Conservation (phyloP, 2,888 invertebrate genomes). For the Rhagium mordax region DNA sequence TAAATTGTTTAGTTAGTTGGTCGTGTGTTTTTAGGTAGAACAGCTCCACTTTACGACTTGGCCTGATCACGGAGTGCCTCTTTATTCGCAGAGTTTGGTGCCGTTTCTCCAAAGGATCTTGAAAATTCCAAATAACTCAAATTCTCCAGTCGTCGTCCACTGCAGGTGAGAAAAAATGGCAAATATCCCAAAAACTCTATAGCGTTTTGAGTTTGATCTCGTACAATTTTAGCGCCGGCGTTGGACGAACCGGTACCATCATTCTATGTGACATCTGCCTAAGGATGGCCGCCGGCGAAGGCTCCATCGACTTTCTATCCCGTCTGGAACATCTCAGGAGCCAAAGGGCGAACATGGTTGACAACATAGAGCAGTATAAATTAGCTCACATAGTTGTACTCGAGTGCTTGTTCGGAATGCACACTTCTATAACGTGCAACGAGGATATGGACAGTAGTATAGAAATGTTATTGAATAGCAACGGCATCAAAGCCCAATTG, state of each 20-base stretch:
- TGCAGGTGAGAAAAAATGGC: slow-evolving; percentile 70
- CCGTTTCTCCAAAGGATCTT: slow-evolving; percentile 65
- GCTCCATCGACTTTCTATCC: slow-evolving; percentile 62
- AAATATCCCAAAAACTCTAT: too few relatives aligned
- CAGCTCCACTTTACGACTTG: slow-evolving; percentile 72
- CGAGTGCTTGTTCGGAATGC: slow-evolving; percentile 66
- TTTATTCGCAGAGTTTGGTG: slow-evolving; percentile 64
- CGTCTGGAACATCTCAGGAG: slow-evolving; percentile 62
- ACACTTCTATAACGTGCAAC: slow-evolving; percentile 66
- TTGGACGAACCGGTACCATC: slow-evolving; percentile 76
- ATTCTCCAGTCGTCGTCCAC: slow-evolving; percentile 71
- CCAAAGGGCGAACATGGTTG: slow-evolving; percentile 68
- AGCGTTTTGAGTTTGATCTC: too few relatives aligned
- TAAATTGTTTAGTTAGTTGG: too few relatives aligned
- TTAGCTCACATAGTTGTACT: slow-evolving; percentile 69
- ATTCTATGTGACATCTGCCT: slow-evolving; percentile 74
- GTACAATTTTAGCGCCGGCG: slow-evolving; percentile 72
- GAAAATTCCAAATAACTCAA: slow-evolving; percentile 61
- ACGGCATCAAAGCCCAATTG: slow-evolving; percentile 62
- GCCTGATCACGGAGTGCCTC: slow-evolving; percentile 73
- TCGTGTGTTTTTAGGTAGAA: slow-evolving; percentile 66
- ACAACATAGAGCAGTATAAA: slow-evolving; percentile 70
- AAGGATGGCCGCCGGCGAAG: slow-evolving; percentile 69
- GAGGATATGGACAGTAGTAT: slow-evolving; percentile 59
- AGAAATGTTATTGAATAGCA: slow-evolving; percentile 57